Base-by-base conservation (phyloP, 2,797 vertebrate species). In the Peromyscus attwateri region DNA sequence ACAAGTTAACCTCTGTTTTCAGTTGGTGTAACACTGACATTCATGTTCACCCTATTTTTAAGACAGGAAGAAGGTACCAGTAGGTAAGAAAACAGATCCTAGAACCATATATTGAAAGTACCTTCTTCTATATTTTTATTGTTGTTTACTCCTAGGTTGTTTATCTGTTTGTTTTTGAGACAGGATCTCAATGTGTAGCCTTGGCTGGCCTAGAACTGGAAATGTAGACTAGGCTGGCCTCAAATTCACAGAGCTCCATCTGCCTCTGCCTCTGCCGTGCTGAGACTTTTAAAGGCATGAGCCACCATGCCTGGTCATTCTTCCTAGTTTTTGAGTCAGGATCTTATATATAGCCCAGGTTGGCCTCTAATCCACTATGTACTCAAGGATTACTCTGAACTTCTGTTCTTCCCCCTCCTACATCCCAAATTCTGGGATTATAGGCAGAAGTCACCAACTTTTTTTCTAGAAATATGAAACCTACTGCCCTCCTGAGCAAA, bases 401-500 rank as follows among this genome's bases (percentile, higher is more conserved):
- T 60, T n/a, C 49, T 57, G n/a, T 71, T 87, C n/a, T 73, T 75
- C 70, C 52, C 75, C 11, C 25, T 19, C n/a, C 52, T 62, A 62
- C 14, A 40, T 46, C 16, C 25, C 37, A 84, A 84, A 21, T 73
- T 62, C 75, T 79, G 23, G 75, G 75, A 90, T 66, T 79, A 66
- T 7, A 90, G 43, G 9, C 29, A 49, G 9, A 66, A 62, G 60
- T 34, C 34, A 52, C 31, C 31, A 88, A 93, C 93, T 96, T 93
- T 95, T 46, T 68, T 95, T 91, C 68, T 84, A 19, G 25, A 96
- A 96, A 89, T 95, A 89, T 43, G 57, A 34, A 79, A 95, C 46
- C 27, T 80, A 92, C 37, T 62, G 71, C 46, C n/a, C 46, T 76
- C 46, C 40, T 84, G 66, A 95, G 14, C 52, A 92, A 87, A 95